Conservation (phyloP, 2,113 vertebrate genomes). For the Lota lota region DNA sequence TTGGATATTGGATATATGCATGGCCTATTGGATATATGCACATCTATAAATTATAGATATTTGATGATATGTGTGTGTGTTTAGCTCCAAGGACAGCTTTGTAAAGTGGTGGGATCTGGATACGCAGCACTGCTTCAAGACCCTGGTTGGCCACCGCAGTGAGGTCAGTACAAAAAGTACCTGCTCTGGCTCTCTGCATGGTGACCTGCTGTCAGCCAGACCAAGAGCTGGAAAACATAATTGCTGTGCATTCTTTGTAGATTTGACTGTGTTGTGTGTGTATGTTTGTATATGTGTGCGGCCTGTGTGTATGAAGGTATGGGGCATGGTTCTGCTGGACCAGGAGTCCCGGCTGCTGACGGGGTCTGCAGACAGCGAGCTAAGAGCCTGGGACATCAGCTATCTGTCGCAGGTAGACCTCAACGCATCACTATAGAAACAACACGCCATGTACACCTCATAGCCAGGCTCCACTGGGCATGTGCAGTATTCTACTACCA, state of each 20-base stretch:
- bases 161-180: slow-evolving; percentile 76
- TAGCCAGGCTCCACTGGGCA: no score
- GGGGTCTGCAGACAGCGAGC: slow-evolving; percentile 91
- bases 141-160: slow-evolving; percentile 89
- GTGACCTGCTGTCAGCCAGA: no score
- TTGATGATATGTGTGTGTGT: slow-evolving; percentile 6
- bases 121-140: slow-evolving; percentile 97
- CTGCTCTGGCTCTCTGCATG: no score
- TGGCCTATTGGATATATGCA: no score
- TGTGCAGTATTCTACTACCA: no score
- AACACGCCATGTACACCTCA: no score
- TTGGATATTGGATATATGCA: no score
- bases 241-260: neutral
- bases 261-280: neutral
- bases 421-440: neutral
- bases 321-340: slow-evolving; percentile 85
- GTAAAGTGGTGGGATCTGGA: slow-evolving; percentile 99
- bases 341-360: slow-evolving; percentile 84
- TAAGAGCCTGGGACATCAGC: slow-evolving; percentile 86
- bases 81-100: slow-evolving; percentile 89
- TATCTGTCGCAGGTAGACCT: slow-evolving; percentile 74
- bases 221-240: neutral
- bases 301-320: slow-evolving; percentile 75
- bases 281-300: neutral
- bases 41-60: no score